Conservation (phyloP, 2,888 invertebrate genomes). For the Ichneumon xanthorius region DNA sequence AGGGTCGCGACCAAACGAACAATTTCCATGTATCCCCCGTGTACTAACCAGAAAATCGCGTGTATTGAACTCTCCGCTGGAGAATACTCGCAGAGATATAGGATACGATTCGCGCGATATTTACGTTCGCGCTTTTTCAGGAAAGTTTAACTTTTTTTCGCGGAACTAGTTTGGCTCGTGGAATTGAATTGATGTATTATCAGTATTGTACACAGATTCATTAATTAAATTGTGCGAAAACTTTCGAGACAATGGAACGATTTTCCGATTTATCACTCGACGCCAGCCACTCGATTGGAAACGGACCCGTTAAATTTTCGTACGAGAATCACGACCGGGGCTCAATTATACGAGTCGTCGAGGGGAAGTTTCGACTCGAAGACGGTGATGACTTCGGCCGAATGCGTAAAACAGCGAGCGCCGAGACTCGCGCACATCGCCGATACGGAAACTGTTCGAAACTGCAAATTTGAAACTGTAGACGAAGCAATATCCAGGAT, state of each 20-base stretch:
- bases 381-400: not conserved
- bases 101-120: not conserved
- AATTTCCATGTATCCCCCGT: conserved; percentile 3
- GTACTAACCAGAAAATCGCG: not conserved
- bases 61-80: conserved; percentile 25
- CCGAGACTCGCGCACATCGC: not conserved
- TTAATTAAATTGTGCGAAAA: not conserved
- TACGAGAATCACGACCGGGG: conserved; percentile 10
- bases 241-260: conserved; percentile 2
- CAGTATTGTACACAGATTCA: not conserved
- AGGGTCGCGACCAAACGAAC: conserved; percentile 41
- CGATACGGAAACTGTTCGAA: conserved; percentile 29
- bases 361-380: conserved; percentile 13
- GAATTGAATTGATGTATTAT: not conserved
- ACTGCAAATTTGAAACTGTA: conserved; percentile 37
- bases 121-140: not conserved
- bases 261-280: not conserved
- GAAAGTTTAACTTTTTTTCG: not conserved
- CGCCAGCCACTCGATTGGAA: not conserved
- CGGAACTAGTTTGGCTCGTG: not conserved
- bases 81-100: conserved; percentile 7
- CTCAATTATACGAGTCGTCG: not conserved
- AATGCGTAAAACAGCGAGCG: not conserved
- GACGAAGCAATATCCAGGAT: conserved; percentile 50
- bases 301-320: not conserved